Evolutionary conservation across 2,888 invertebrate genomes (phyloP), one percentile per base, ranked within the genome.

Genomic region (Macrophya annulata): DNA sequence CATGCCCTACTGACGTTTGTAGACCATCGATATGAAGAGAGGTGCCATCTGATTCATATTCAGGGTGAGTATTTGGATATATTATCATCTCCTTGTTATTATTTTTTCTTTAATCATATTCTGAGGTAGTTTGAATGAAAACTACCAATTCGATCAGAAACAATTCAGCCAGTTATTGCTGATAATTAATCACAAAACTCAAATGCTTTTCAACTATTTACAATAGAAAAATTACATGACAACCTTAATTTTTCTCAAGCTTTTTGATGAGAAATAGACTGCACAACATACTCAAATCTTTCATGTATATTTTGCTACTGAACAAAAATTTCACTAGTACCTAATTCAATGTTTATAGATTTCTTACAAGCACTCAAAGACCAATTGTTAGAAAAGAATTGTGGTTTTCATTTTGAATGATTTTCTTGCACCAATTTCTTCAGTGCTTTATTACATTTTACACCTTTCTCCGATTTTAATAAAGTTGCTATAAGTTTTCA

Each of bases 1-100:
- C 94, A 94, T 94, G 92, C 96, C 96, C 89, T 96, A 96, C 95
- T 96, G 96, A 96, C 93, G 90, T 89, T 90, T 90, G 91, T 92
- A 91, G 90, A 88, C 43, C 74, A 43, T 81, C 85, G 83, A 71
- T 51, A 51, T 37, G 83, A 83, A 68, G 71, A 71, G 83, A 71
- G 83, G 82, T 84, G 74, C 83, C 83, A 84, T 81, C 76, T 76
- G 74, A 72, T 84, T 71, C 72, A 85, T 74, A 71, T 83, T 83
- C 65, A 85, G 82, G 85, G 82, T 85, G 85, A 85, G 83, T 85
- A 83, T 83, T 83, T 62, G 37, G 48, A 83, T 43, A 83, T 37
- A 83, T 83, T 83, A 25, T 51, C n/a, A 45, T 48, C 68, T 68
- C 65, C 71, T 83, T 25, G 48, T 83, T 31, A 43, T 68, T 31